Evolutionary conservation across 1,140 invertebrate genomes (phyloP).

Genomic region (Listronotus oregonensis): DNA sequence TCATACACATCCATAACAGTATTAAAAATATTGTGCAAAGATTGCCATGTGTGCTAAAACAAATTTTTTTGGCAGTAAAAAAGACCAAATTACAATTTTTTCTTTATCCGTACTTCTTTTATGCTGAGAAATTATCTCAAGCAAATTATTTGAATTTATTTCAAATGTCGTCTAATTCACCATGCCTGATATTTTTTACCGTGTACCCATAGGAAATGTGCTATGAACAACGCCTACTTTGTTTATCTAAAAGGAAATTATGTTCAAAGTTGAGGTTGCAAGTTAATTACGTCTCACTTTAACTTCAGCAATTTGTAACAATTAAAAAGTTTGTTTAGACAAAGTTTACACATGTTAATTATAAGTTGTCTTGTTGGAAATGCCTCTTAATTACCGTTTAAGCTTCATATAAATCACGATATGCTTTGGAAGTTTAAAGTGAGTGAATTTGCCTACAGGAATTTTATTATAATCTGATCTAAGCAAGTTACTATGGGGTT

Average conservation of each 20-base stretch:
- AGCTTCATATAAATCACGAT: constrained; percentile 42
- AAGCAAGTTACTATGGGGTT: constrained; percentile 6
- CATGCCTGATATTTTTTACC: too few species aligned
- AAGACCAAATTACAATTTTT: too few species aligned
- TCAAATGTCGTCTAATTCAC: too few species aligned
- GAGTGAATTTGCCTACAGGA: constrained; percentile 31
- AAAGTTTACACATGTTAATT: constrained; percentile 56
- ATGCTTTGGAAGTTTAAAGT: constrained; percentile 43
- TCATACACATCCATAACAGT: too few species aligned
- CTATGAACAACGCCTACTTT: constrained; percentile 18
- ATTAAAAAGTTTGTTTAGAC: constrained; percentile 54
- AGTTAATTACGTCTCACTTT: constrained; percentile 51
- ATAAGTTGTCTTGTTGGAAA: constrained; percentile 52
- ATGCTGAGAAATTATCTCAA: too few species aligned
- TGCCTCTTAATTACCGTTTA: constrained; percentile 50
- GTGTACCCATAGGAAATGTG: not conserved
- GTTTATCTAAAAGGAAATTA: constrained; percentile 41
- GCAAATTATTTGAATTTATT: too few species aligned
- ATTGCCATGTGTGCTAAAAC: too few species aligned
- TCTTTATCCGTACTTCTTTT: too few species aligned
- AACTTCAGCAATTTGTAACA: constrained; percentile 56
- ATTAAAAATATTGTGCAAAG: too few species aligned
- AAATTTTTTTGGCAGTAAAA: too few species aligned
- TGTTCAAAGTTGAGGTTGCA: constrained; percentile 30
- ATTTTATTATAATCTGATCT: constrained; percentile 36